These are phyloP conservation scores for Nicator chloris DNA, from an alignment of 2,113 vertebrate genomes.

Conservation along the genomic window DNA sequence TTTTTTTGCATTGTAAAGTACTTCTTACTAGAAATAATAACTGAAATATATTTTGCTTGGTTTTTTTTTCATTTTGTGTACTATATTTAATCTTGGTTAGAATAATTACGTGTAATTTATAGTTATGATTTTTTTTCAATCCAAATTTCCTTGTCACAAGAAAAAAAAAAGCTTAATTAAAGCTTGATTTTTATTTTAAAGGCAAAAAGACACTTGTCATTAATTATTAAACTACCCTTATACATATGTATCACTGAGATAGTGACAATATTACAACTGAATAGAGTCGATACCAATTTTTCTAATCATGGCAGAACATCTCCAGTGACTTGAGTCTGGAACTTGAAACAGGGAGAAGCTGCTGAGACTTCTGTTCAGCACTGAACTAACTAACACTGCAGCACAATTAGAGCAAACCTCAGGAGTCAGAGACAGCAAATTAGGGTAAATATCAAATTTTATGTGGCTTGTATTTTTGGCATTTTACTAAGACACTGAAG, in stretches of 20 bases:
- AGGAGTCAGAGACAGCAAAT: not conserved
- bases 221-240: not conserved
- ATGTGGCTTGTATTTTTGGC: not conserved
- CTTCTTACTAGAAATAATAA: conserved; percentile 5
- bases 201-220: not conserved
- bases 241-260: not conserved
- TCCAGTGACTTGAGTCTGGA: not conserved
- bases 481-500: not conserved
- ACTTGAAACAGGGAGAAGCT: not conserved
- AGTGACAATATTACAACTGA: not conserved
- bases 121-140: not conserved
- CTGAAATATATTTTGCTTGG: not conserved
- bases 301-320: not conserved
- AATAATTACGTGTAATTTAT: not conserved
- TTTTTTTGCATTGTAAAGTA: conserved; percentile 1
- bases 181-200: not conserved
- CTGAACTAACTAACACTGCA: not conserved
- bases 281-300: not conserved
- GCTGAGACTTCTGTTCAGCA: not conserved
- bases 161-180: not conserved
- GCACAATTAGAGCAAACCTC: not conserved
- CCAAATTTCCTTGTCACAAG: not conserved
- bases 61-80: not conserved
- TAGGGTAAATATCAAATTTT: not conserved
- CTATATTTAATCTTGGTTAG: not conserved